Evolutionary conservation across 2,888 invertebrate species (phyloP).

Genomic region (Idaea biselata): DNA sequence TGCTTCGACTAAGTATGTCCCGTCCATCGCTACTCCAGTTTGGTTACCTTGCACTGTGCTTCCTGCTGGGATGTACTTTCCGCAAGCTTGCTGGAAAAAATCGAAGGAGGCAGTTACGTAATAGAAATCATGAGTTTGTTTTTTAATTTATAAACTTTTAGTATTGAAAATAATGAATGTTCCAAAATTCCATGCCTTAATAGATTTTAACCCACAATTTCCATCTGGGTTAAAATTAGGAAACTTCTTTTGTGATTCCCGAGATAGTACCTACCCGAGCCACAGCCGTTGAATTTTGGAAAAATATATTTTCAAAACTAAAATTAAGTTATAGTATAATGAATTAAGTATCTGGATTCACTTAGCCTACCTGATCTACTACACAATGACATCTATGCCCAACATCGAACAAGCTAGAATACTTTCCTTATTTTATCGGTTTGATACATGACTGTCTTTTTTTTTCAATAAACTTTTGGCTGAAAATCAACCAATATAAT

Average conservation of each 20-base stretch:
- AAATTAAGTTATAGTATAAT: too few species aligned
- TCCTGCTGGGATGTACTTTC: slow-evolving; percentile 92
- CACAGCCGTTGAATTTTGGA: too few species aligned
- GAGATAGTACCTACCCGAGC: too few species aligned
- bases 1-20: slow-evolving; percentile 91
- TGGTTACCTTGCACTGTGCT: slow-evolving; percentile 90
- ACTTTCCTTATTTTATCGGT: neutral
- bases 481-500: too few species aligned
- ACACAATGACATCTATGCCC: slow-evolving; percentile 39
- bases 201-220: too few species aligned
- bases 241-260: slow-evolving; percentile 9
- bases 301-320: too few species aligned
- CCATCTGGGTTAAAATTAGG: slow-evolving; percentile 10
- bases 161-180: too few species aligned
- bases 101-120: slow-evolving; percentile 7
- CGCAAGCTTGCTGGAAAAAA: slow-evolving; percentile 87
- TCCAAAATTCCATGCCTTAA: too few species aligned
- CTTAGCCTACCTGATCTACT: slow-evolving; percentile 42
- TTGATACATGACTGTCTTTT: neutral
- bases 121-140: neutral
- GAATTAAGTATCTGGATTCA: slow-evolving; percentile 13
- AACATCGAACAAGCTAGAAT: slow-evolving; percentile 28
- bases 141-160: slow-evolving; percentile 5
- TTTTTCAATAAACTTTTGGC: neutral
- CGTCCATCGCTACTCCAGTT: slow-evolving; percentile 91